phyloP scores from a whole-genome alignment of 2,888 invertebrate species.

The Coremacera marginata region DNA sequence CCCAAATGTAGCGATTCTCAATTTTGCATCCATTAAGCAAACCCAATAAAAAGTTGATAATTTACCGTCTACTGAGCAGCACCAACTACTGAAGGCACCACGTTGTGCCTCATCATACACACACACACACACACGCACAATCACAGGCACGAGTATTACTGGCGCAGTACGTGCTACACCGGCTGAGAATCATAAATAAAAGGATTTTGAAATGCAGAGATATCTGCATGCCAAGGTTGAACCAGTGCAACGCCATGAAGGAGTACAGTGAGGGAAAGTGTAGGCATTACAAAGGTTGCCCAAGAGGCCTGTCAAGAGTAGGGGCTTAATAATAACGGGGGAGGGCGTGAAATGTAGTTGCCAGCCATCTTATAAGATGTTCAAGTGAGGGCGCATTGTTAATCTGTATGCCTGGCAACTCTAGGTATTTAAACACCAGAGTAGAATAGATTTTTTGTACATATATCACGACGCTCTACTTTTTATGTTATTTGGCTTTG shows the following conservation, averaged over 20 bases:
- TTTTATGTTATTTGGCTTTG: too few species aligned
- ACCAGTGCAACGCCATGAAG: not conserved
- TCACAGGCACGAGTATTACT: not conserved
- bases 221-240: not conserved
- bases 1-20: not conserved
- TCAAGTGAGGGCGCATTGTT: too few species aligned
- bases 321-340: too few species aligned
- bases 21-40: constrained; percentile 18
- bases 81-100: constrained; percentile 31
- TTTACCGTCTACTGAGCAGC: constrained; percentile 62
- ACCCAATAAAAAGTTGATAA: constrained; percentile 58
- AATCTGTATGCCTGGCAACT: too few species aligned
- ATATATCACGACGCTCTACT: not conserved
- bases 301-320: too few species aligned
- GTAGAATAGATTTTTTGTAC: too few species aligned
- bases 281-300: too few species aligned
- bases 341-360: too few species aligned
- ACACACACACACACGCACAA: not conserved
- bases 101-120: not conserved
- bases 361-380: too few species aligned
- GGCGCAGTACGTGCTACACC: not conserved
- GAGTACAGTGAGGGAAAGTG: not conserved
- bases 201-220: constrained; percentile 11
- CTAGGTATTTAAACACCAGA: too few species aligned
- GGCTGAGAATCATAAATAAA: constrained; percentile 15